Evolutionary conservation across 2,797 vertebrate genomes (phyloP).

Genomic region (Capromys pilorides): DNA sequence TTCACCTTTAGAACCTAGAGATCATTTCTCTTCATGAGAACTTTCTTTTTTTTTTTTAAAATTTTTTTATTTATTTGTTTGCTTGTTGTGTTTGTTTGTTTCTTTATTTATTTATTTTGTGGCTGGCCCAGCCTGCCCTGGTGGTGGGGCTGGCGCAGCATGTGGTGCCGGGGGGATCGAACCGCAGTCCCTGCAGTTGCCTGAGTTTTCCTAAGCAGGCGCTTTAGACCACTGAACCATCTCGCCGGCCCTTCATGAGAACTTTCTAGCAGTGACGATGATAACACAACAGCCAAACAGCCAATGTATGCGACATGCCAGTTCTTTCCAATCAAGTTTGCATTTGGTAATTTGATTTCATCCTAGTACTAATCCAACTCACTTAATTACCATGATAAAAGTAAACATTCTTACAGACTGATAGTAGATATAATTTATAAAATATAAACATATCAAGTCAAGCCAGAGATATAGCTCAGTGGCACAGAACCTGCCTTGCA

Average conservation of each 20-base stretch:
- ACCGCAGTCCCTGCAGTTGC: no score
- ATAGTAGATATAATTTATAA: background rate
- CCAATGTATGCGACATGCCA: background rate
- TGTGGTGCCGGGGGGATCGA: no score
- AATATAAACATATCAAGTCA: constrained; percentile 20
- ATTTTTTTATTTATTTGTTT: no score
- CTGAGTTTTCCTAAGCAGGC: no score
- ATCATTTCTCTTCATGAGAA: background rate
- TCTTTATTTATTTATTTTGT: no score
- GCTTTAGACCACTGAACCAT: no score
- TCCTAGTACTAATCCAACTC: constrained; percentile 6
- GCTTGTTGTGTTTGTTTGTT: no score
- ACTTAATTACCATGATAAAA: constrained; percentile 28
- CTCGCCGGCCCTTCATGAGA: background rate
- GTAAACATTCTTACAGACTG: constrained; percentile 7
- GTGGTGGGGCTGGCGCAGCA: no score
- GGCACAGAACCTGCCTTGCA: no score
- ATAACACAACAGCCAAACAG: background rate
- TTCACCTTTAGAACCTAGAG: background rate
- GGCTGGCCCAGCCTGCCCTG: no score
- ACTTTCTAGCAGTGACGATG: background rate
- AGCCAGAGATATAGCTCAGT: no score
- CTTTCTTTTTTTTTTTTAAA: no score
- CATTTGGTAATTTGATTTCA: constrained; percentile 24
- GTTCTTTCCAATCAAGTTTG: constrained; percentile 19